Evolutionary conservation across 1,140 invertebrate species (phyloP), one percentile per base, ranked within the genome.

Genomic region (Zaprionus taronus): DNA sequence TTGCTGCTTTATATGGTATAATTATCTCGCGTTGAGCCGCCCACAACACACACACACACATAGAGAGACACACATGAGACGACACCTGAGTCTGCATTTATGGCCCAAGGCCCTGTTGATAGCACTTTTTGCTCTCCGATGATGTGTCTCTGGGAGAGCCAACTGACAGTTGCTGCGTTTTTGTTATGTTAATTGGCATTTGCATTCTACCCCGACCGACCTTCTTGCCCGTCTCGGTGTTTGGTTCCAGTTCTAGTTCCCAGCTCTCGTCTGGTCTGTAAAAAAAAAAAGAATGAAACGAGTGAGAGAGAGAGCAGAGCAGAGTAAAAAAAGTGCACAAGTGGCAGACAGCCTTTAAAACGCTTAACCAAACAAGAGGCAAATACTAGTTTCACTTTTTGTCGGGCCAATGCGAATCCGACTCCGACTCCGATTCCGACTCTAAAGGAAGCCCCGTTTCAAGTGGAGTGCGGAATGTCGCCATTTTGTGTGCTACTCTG

Each of bases 101-200:
- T 51, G 69, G 83, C 70, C 57, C 51, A 63, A 55, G 70, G 67
- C 68, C 38, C 47, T 66, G 63, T 61, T 77, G 62, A 72, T 72
- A 51, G 56, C 47, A 77, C 38, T 49, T 67, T 68, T 47, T 47
- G 41, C 26, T 36, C 26, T 53, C 41, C n/a, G 41, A 17, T 47
- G 41, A 36, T 53, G 63, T 64, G 22, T 62, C 41, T 14, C 31
- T 28, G 26, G n/a, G n/a, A n/a, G 34, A 17, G 17, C 17, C 14
- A 24, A 41, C 64, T 64, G 72, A 71, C 60, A 64, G 28, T 58
- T 63, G 28, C 51, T 64, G 60, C 66, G 67, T 75, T 57, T 83
- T 87, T 87, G 83, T 87, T 87, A 87, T 87, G 84, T 82, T 87
- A 87, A 87, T 87, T 87, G 83, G 84, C 83, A 84, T 87, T 87